Conservation (phyloP, 2,113 vertebrate species). For the Leptobrachium leishanense region DNA sequence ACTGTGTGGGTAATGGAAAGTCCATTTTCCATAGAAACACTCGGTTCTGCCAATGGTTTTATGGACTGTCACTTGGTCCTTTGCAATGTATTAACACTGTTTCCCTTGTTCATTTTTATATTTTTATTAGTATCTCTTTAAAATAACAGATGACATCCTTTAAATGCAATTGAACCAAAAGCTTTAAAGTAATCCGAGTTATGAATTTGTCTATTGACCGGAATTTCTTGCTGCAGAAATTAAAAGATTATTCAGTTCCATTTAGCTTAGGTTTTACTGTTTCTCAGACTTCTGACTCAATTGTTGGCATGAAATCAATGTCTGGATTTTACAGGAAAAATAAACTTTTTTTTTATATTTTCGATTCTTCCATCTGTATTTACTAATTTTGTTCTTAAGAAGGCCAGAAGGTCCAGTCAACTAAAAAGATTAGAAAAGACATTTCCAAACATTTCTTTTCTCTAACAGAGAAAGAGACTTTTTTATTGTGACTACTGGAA, state of each 20-base stretch:
- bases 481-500: slow-evolving; percentile 9
- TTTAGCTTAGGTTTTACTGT: neutral
- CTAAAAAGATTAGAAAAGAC: slow-evolving; percentile 29
- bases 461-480: neutral
- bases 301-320: slow-evolving; percentile 31
- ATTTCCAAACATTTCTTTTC: slow-evolving; percentile 33
- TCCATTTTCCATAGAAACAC: no score
- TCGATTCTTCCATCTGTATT: slow-evolving; percentile 25
- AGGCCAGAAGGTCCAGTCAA: slow-evolving; percentile 40
- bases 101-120: neutral
- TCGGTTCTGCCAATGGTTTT: no score
- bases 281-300: slow-evolving; percentile 36
- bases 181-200: neutral
- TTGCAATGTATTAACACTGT: no score
- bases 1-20: no score
- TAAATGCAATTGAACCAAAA: neutral
- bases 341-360: slow-evolving; percentile 12
- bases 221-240: slow-evolving; percentile 2
- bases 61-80: no score
- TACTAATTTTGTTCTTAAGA: slow-evolving; percentile 34
- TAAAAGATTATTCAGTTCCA: slow-evolving; percentile 6
- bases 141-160: neutral
- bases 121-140: neutral
- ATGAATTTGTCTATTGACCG: neutral
- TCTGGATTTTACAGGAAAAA: slow-evolving; percentile 16